phyloP scores from a whole-genome alignment of 2,888 invertebrate species.

The Lamellibrachia columna region DNA sequence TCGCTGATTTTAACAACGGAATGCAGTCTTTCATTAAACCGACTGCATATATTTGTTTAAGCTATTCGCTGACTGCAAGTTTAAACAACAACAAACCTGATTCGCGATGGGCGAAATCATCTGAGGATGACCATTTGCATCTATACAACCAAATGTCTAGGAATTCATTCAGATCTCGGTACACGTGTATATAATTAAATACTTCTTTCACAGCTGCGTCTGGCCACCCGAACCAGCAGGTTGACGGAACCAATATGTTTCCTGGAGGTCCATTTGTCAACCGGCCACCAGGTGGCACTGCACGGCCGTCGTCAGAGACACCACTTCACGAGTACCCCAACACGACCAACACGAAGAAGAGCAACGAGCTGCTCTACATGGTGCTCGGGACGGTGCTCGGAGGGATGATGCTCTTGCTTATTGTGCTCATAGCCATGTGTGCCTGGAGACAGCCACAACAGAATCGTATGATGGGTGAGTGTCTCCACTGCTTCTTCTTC shows the following conservation, averaged over 20 bases:
- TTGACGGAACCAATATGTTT: not conserved
- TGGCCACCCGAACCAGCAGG: conserved; percentile 8
- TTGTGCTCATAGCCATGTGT: conserved; percentile 63
- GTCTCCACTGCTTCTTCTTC: not conserved
- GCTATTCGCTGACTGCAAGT: no score
- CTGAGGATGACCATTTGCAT: no score
- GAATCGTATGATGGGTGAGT: conserved; percentile 43
- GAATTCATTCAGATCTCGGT: no score
- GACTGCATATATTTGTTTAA: no score
- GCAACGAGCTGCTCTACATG: conserved; percentile 60
- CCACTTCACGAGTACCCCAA: conserved; percentile 19
- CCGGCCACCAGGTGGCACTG: not conserved
- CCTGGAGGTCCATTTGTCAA: not conserved
- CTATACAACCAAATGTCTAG: no score
- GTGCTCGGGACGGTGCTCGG: conserved; percentile 63
- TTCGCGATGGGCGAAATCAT: no score
- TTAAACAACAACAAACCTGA: no score
- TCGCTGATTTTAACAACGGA: no score
- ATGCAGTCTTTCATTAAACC: no score
- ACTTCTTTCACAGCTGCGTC: not conserved
- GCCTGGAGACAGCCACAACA: conserved; percentile 63
- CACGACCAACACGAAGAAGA: conserved; percentile 61
- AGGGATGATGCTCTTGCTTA: conserved; percentile 57
- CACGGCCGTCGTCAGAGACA: conserved; percentile 1
- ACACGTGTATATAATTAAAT: not conserved